Conservation (phyloP, 2,113 vertebrate genomes). For the Rhinolophus ferrumequinum region DNA sequence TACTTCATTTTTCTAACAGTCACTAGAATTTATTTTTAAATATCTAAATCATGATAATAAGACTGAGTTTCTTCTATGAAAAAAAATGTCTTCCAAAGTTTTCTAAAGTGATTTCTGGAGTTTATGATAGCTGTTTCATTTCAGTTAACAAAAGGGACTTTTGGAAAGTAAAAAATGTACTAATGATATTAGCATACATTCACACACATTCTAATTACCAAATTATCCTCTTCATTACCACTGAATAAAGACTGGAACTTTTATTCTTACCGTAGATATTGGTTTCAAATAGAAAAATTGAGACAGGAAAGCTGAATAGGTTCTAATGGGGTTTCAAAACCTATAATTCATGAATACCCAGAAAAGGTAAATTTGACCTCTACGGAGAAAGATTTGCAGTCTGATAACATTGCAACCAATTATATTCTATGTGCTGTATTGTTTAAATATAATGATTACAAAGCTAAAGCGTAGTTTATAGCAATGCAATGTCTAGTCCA, state of each 20-base stretch:
- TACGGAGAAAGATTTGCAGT: neutral
- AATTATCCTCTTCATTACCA: neutral
- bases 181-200: neutral
- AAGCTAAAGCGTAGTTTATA: neutral
- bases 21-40: neutral
- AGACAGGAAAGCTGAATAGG: neutral
- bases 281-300: constrained; percentile 19
- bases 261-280: neutral
- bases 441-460: neutral
- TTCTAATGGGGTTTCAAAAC: neutral
- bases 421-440: neutral
- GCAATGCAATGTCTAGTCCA: neutral
- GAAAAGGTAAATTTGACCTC: neutral
- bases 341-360: neutral
- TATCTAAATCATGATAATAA: constrained; percentile 5
- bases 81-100: neutral
- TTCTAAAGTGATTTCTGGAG: constrained; percentile 19
- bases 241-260: neutral
- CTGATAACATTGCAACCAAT: neutral
- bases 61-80: neutral
- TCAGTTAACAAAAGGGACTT: neutral
- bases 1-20: neutral
- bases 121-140: neutral
- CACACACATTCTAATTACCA: neutral
- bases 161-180: neutral